A percentile compares a stretch with the other conserved stretches of the same genome.
Evolutionary conservation across 2,888 invertebrate species (phyloP).

Genomic region (Tenthredo scrophulariae): DNA sequence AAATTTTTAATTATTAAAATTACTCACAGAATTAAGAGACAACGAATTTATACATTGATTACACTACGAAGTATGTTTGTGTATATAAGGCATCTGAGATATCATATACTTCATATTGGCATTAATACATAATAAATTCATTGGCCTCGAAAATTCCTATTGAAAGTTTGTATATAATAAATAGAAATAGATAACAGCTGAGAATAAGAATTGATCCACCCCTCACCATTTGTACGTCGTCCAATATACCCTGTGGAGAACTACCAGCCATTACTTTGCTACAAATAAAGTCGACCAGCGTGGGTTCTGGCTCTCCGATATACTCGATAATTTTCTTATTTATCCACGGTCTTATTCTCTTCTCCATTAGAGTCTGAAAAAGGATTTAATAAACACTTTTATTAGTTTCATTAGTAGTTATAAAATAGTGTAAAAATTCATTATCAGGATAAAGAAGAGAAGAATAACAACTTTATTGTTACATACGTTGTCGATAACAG

Average conservation of each 20-base stretch:
- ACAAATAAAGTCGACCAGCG: constrained; percentile 99
- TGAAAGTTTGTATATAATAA: not conserved
- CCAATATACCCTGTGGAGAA: constrained; percentile 95
- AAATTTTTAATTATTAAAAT: not conserved
- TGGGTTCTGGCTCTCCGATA: constrained; percentile 99
- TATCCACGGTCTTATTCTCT: constrained; percentile 99
- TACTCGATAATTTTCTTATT: constrained; percentile 99
- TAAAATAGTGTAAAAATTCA: not conserved
- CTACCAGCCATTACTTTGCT: constrained; percentile 97
- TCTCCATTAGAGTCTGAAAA: constrained; percentile 91
- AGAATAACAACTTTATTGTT: not conserved
- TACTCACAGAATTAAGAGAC: not conserved
- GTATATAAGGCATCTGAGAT: no score
- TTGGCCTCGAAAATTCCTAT: no score
- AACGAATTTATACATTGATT: no score
- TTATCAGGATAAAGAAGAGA: constrained; percentile 38
- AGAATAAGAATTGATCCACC: not conserved
- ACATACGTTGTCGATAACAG: constrained; percentile 86
- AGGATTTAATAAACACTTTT: constrained; percentile 76
- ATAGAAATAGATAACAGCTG: not conserved
- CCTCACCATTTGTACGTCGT: constrained; percentile 98
- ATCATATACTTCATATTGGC: no score
- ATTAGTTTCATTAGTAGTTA: not conserved
- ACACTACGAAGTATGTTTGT: no score
- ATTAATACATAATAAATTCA: no score